A percentile compares a stretch with the other conserved stretches of the same genome.
Evolutionary conservation across 2,113 vertebrate genomes (phyloP).

Genomic region (Oxyura jamaicensis): DNA sequence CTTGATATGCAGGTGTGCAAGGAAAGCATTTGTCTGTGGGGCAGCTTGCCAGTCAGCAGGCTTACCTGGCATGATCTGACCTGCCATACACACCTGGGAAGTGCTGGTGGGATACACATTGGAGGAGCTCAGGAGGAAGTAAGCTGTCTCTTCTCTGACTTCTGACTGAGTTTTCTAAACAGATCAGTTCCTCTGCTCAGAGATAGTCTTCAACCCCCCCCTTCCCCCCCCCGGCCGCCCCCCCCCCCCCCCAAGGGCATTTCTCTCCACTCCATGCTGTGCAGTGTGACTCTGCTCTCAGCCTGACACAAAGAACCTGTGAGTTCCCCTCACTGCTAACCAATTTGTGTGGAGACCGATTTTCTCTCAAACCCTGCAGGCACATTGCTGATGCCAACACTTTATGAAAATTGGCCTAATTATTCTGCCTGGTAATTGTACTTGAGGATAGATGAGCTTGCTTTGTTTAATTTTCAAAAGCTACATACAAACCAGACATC

Average conservation of each 20-base stretch:
- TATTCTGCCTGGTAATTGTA: neutral
- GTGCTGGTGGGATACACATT: neutral
- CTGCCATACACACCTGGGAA: neutral
- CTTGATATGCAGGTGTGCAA: neutral
- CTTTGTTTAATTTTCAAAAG: neutral
- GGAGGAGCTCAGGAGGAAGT: neutral
- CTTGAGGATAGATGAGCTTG: neutral
- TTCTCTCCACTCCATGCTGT: neutral
- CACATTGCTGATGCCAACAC: neutral
- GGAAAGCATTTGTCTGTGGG: neutral
- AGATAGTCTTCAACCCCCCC: neutral
- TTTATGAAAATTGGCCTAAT: constrained; percentile 11
- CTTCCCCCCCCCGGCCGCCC: neutral
- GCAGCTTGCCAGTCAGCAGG: neutral
- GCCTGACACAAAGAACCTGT: neutral
- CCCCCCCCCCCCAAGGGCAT: neutral
- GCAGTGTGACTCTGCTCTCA: neutral
- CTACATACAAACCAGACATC: neutral
- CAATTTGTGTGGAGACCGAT: neutral
- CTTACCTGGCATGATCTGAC: neutral
- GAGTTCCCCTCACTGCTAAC: neutral
- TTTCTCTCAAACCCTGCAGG: neutral
- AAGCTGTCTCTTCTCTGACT: neutral
- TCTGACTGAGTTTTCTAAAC: neutral
- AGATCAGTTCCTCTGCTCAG: neutral